A percentile compares a stretch with the other conserved stretches of the same genome.
Evolutionary conservation across 2,888 invertebrate species (phyloP).

Genomic region (Sphaerophoria taeniata): DNA sequence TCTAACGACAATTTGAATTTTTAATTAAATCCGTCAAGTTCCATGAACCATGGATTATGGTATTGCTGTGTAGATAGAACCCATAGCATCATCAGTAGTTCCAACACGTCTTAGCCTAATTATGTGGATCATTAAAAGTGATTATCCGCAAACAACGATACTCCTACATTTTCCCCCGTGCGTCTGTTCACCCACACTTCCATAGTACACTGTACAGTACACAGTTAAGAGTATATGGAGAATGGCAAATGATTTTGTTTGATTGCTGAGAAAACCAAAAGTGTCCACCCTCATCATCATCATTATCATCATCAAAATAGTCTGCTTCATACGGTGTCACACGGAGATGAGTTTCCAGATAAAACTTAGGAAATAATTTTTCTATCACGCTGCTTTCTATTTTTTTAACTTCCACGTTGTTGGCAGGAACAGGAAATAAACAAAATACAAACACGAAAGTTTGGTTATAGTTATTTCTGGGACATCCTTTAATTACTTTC

Average conservation of each 20-base stretch:
- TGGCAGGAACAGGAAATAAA: conserved; percentile 31
- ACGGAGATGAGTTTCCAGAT: conserved; percentile 38
- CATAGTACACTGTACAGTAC: background rate
- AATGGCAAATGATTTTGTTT: conserved; percentile 31
- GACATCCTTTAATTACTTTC: conserved; percentile 58
- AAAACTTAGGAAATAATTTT: conserved; percentile 51
- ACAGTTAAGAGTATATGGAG: conserved; percentile 18
- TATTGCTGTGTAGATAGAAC: conserved; percentile 8
- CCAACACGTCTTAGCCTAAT: conserved; percentile 66
- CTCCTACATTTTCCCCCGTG: background rate
- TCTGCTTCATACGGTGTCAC: conserved; percentile 30
- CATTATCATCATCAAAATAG: conserved; percentile 46
- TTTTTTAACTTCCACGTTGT: conserved; percentile 1
- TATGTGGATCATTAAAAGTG: conserved; percentile 71
- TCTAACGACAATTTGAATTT: conserved; percentile 65
- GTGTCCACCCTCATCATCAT: conserved; percentile 53
- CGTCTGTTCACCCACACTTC: background rate
- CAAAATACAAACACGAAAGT: conserved; percentile 22
- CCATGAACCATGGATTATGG: conserved; percentile 17
- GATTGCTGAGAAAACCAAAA: conserved; percentile 25
- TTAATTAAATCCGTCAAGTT: conserved; percentile 69
- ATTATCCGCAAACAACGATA: conserved; percentile 67
- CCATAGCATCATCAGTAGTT: conserved; percentile 34
- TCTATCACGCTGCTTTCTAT: background rate
- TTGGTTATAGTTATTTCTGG: conserved; percentile 16